Base-by-base conservation (phyloP, 2,113 vertebrate genomes). In the Martes martes region DNA sequence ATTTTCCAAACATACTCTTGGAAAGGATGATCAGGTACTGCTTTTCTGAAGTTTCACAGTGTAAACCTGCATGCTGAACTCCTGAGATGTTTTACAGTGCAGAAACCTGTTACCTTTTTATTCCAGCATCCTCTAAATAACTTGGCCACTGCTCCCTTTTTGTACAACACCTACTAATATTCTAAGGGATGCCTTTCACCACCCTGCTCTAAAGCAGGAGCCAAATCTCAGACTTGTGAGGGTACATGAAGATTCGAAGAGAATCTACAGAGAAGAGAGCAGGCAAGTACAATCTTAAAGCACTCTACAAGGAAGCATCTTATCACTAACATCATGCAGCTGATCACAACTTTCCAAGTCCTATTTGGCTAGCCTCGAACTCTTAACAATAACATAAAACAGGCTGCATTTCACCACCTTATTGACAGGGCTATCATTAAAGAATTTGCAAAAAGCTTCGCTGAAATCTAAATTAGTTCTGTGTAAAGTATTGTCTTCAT, bases 371-470 rank as follows among this genome's bases (percentile, higher is more conserved):
- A 88, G 73, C 88, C 76, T 57, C 96, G 47, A 76, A 93, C 65
- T 88, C 84, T 52, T 52, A 86, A 89, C 63, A 97, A 73, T 78
- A 96, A 91, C 74, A 89, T 87, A 89, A 84, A 82, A 71, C 42
- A 76, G 57, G 65, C 69, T 57, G 63, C n/a, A 91, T 52, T 91
- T 92, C 33, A 91, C 93, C 23, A 79, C 1, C 1, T 84, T 96
- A 97, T 65, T 45, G 92, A 95, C 82, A 89, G 28, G 55, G 26
- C 61, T 57, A 97, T 74, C 55, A 31, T 89, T 81, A 88, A 47
- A 91, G 67, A 95, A 95, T 94, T 55, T 97, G 96, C 88, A 91
- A 95, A 87, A 78, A 16, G 47, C 71, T 94, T 95, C 93, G 69
- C 91, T 91, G 65, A 97, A 96, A 92, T 93, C 88, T 92, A 88